These are phyloP conservation scores for Cheilosia impressa DNA, from an alignment of 2,888 invertebrate species.

Conservation along the genomic window DNA sequence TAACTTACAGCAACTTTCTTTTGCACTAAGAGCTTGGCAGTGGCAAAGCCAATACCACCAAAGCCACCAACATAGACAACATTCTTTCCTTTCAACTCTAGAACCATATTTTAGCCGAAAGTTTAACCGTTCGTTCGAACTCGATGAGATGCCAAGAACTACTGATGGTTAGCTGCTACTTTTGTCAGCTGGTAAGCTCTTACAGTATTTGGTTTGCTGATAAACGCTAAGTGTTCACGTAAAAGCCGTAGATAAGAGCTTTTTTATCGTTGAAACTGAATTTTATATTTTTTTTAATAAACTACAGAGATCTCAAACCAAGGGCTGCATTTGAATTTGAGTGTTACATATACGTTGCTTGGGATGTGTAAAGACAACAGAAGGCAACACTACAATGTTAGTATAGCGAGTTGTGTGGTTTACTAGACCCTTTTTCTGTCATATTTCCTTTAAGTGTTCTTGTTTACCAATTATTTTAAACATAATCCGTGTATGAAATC, in stretches of 20 bases:
- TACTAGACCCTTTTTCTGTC: too few relatives aligned
- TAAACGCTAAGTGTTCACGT: background rate
- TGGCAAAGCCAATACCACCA: slow-evolving; percentile 77
- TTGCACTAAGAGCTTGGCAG: slow-evolving; percentile 71
- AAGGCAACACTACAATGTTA: too few relatives aligned
- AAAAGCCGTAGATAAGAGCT: background rate
- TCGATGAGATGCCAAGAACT: slow-evolving; percentile 22
- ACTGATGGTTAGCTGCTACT: slow-evolving; percentile 33
- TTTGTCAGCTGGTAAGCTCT: slow-evolving; percentile 22
- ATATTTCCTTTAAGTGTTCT: too few relatives aligned
- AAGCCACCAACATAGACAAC: slow-evolving; percentile 77
- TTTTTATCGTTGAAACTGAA: background rate
- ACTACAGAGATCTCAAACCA: too few relatives aligned
- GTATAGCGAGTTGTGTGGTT: too few relatives aligned
- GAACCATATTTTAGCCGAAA: slow-evolving; percentile 1
- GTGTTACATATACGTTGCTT: too few relatives aligned
- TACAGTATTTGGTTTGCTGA: background rate
- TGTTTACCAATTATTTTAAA: too few relatives aligned
- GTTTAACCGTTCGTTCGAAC: background rate
- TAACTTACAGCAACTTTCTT: slow-evolving; percentile 74
- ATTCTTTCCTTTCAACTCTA: slow-evolving; percentile 75
- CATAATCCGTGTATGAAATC: too few relatives aligned
- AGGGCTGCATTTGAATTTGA: too few relatives aligned
- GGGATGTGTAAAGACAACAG: too few relatives aligned
- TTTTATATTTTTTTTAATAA: too few relatives aligned